Evolutionary conservation across 2,113 vertebrate species (phyloP).

Genomic region (Seriola dumerili): DNA sequence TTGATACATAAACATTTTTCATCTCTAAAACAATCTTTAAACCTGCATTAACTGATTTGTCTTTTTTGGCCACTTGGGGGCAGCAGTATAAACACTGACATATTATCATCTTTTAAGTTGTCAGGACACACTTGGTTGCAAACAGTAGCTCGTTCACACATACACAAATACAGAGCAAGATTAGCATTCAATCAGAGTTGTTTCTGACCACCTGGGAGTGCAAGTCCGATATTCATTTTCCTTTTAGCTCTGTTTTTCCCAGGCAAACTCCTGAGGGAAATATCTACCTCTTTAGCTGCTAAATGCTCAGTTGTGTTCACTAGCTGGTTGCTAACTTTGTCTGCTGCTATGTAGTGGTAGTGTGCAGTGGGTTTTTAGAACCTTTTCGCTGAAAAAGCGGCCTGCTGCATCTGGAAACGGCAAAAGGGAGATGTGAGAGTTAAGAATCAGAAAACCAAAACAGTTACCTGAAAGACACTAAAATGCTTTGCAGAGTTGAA

Average conservation of each 20-base stretch:
- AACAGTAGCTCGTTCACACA: not conserved
- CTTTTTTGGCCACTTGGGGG: too few relatives aligned
- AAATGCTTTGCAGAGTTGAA: not conserved
- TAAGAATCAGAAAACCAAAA: too few relatives aligned
- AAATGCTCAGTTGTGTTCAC: not conserved
- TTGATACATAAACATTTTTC: too few relatives aligned
- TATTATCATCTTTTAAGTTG: not conserved
- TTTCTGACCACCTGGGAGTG: not conserved
- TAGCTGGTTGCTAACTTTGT: not conserved
- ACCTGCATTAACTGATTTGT: not conserved
- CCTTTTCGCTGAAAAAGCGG: not conserved
- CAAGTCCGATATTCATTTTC: not conserved
- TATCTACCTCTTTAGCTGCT: not conserved
- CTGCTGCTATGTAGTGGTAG: not conserved
- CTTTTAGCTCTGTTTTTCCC: not conserved
- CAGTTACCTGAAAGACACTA: not conserved
- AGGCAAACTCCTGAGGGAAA: constrained; percentile 6
- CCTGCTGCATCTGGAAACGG: not conserved
- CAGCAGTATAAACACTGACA: not conserved
- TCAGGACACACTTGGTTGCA: not conserved
- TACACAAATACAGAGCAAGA: not conserved
- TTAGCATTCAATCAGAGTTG: not conserved
- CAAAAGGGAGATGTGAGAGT: too few relatives aligned
- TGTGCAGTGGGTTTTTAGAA: not conserved
- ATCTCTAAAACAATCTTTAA: not conserved